Conservation (phyloP, 2,113 vertebrate species). For the Butorides virescens region DNA sequence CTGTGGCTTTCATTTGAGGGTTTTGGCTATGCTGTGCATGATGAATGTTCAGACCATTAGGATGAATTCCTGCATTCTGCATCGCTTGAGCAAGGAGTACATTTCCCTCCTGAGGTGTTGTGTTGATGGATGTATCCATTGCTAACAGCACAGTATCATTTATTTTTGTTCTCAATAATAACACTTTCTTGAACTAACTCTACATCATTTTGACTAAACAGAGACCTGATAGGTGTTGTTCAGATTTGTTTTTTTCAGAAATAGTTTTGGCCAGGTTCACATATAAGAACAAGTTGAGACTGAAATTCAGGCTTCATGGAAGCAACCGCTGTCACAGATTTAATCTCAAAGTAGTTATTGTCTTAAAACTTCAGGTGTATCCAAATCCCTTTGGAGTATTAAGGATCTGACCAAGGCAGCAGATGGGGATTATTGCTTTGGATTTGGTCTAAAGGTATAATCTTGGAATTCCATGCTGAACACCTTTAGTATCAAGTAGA, state of each 20-base stretch:
- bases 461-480: not conserved
- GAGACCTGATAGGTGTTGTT: not conserved
- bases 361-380: not conserved
- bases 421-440: not conserved
- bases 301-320: not conserved
- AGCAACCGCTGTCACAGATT: not conserved
- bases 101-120: not conserved
- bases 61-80: not conserved
- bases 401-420: not conserved
- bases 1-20: not conserved
- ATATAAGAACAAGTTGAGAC: not conserved
- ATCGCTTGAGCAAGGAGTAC: not conserved
- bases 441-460: not conserved
- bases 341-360: not conserved
- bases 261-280: not conserved
- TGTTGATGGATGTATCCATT: not conserved
- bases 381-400: not conserved
- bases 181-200: not conserved
- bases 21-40: not conserved
- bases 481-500: not conserved
- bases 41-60: not conserved
- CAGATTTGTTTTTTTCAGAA: not conserved
- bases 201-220: not conserved
- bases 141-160: not conserved
- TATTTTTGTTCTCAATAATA: not conserved